Conservation (phyloP, 1,140 invertebrate genomes). For the Bombus difficillimus region DNA sequence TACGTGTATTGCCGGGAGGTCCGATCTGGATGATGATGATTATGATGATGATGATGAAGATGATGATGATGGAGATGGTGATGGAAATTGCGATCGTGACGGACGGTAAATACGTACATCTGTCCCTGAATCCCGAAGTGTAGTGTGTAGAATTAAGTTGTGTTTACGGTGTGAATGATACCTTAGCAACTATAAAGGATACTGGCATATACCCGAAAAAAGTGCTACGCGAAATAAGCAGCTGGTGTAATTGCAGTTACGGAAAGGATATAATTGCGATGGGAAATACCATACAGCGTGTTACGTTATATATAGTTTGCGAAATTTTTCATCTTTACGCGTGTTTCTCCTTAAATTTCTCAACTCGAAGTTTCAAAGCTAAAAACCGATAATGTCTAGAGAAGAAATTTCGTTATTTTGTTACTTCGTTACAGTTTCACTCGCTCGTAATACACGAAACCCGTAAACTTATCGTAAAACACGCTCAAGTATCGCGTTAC, state of each 20-base stretch:
- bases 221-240: slow-evolving; percentile 5
- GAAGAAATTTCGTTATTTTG: background rate
- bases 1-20: slow-evolving; percentile 55
- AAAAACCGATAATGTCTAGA: background rate
- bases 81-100: slow-evolving; percentile 58
- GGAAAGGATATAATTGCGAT: slow-evolving; percentile 20
- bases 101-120: slow-evolving; percentile 57
- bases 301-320: background rate
- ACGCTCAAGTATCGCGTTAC: background rate
- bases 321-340: background rate
- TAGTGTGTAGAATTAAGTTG: slow-evolving; percentile 43
- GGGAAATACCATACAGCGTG: background rate
- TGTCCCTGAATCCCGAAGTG: slow-evolving; percentile 37
- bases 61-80: slow-evolving; percentile 52
- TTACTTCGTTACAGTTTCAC: background rate
- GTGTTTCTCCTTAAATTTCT: background rate
- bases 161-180: slow-evolving; percentile 54
- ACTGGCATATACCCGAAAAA: background rate
- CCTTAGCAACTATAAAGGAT: slow-evolving; percentile 2
- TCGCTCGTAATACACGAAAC: background rate
- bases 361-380: background rate
- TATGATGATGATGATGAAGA: slow-evolving; percentile 59
- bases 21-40: slow-evolving; percentile 63
- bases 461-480: background rate
- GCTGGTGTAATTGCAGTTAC: slow-evolving; percentile 23